phyloP scores from a whole-genome alignment of 2,797 vertebrate genomes.

The Taenioides sp. region DNA sequence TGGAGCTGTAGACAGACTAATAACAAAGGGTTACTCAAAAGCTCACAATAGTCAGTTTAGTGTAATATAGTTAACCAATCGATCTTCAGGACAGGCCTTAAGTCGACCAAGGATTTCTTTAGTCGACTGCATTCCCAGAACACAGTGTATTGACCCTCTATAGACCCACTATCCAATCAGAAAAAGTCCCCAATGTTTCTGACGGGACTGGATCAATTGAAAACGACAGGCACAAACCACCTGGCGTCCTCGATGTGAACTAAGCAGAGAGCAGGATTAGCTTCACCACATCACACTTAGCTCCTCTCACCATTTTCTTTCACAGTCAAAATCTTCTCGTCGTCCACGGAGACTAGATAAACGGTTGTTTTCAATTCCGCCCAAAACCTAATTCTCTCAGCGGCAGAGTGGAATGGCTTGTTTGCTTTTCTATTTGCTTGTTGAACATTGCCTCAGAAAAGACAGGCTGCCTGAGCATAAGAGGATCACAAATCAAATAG shows the following conservation, averaged over 20 bases:
- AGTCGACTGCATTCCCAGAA: too few species aligned
- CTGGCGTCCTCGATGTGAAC: slow-evolving; percentile 42
- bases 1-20: too few species aligned
- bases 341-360: slow-evolving; percentile 48
- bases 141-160: not conserved
- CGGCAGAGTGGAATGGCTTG: slow-evolving; percentile 53
- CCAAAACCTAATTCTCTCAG: slow-evolving; percentile 57
- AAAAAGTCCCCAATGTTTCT: slow-evolving; percentile 12
- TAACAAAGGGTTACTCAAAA: too few species aligned
- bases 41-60: too few species aligned
- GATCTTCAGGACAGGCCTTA: too few species aligned
- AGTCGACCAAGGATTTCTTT: too few species aligned
- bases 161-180: not conserved
- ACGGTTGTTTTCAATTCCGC: slow-evolving; percentile 55
- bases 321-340: slow-evolving; percentile 36
- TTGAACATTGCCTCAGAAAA: slow-evolving; percentile 52
- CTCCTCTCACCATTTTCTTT: slow-evolving; percentile 47
- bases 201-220: slow-evolving; percentile 41
- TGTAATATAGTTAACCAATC: too few species aligned
- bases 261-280: slow-evolving; percentile 33
- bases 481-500: slow-evolving; percentile 52
- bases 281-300: slow-evolving; percentile 56
- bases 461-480: slow-evolving; percentile 51
- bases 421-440: slow-evolving; percentile 50
- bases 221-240: slow-evolving; percentile 30